Evolutionary conservation across 92 coral and sea anemone species (phyloP), one percentile per base, ranked within the genome.

Genomic region (Phenganax subtilis): DNA sequence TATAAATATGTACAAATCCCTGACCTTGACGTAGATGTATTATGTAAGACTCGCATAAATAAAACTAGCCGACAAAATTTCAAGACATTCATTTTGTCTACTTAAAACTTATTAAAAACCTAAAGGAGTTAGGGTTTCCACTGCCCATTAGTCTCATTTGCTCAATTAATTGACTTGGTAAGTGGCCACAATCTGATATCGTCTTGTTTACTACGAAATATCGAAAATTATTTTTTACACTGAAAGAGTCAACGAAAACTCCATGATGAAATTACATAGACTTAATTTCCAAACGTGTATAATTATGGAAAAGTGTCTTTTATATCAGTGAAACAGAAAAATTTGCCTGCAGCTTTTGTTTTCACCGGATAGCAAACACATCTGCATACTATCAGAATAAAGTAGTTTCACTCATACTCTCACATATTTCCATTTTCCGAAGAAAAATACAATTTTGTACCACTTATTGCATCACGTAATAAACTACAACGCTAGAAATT

Each of bases 141-240:
- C 6, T 2, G 28, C 59, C n/a, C 64, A 54, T 64, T 30, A 59
- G 67, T 64, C 53, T 60, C 70, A 52, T 58, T 76, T 76, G 71
- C 70, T 76, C 70, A 76, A 76, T 76, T 53, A 58, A 59, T 76
- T 76, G 37, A 11, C 69, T 55, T 59, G 0, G 70, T 59, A 76
- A 76, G 60, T 76, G 54, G 71, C 54, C 70, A 30, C 20, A 64
- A 76, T 76, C 81, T 76, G 70, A 75, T 75, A 75, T 27, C 54
- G 51, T 57, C 47, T 76, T 76, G 60, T 76, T 76, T 55, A 44
- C 31, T 58, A 29, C 28, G 44, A 58, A 76, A 76, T 47, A 59
- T 64, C 47, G 53, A 76, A 57, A 60, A 57, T 20, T 69, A 76
- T 68, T 30, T 27, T 30, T 6, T 30, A 68, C 25, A 68, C 47